phyloP scores from a whole-genome alignment of 1,140 invertebrate species.

The Aphis craccivora region DNA sequence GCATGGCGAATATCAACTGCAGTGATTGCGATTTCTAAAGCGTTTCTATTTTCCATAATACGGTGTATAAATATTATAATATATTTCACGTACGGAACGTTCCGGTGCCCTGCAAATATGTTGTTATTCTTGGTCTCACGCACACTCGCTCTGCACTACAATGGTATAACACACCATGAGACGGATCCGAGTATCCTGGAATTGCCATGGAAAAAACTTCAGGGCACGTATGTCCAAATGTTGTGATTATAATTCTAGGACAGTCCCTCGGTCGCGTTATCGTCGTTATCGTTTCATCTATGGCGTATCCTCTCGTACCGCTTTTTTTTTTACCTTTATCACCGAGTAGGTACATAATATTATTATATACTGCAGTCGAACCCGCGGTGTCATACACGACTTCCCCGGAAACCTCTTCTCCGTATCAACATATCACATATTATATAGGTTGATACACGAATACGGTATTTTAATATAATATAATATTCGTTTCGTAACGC shows the following conservation, averaged over 20 bases:
- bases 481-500: constrained; percentile 36
- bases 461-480: constrained; percentile 26
- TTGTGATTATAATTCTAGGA: not conserved
- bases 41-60: not conserved
- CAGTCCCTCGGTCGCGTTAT: not conserved
- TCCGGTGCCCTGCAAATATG: not conserved
- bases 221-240: not conserved
- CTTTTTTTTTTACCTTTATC: not conserved
- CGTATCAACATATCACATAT: not conserved
- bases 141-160: too few species aligned
- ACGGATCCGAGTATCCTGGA: too few species aligned
- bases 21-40: not conserved
- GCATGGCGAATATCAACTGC: not conserved
- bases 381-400: not conserved
- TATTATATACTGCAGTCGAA: not conserved
- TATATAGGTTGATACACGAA: not conserved
- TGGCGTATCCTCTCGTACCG: not conserved
- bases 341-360: not conserved
- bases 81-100: not conserved
- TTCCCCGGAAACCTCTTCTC: not conserved
- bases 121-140: not conserved
- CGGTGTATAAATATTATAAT: not conserved
- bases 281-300: not conserved
- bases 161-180: too few species aligned
- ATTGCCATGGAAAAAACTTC: not conserved